phyloP scores from a whole-genome alignment of 2,113 vertebrate species.

The Nannobrachium achirus region DNA sequence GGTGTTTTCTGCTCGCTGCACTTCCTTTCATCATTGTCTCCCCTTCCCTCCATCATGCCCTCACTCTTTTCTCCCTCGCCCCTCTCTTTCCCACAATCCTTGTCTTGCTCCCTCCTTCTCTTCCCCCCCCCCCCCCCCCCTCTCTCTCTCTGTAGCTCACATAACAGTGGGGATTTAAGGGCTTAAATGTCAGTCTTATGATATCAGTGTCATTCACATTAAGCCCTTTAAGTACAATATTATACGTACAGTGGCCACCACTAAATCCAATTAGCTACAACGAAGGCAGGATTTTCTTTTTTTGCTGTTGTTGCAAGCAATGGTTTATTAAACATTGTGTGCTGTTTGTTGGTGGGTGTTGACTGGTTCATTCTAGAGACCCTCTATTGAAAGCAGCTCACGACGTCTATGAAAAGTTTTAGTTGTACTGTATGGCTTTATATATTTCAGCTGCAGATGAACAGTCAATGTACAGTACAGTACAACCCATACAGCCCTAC shows the following conservation, averaged over 20 bases:
- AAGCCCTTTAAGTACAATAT: conserved; percentile 75
- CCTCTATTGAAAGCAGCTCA: conserved; percentile 36
- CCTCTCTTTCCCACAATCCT: background rate
- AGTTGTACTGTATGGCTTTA: too few relatives aligned
- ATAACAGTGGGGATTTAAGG: conserved; percentile 71
- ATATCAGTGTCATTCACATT: conserved; percentile 79
- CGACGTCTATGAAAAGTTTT: too few relatives aligned
- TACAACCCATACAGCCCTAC: too few relatives aligned
- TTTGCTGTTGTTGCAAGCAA: too few relatives aligned
- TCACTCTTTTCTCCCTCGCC: conserved; percentile 39
- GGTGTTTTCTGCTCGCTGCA: too few relatives aligned
- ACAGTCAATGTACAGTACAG: too few relatives aligned
- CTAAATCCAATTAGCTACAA: conserved; percentile 79
- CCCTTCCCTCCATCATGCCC: conserved; percentile 16
- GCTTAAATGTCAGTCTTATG: conserved; percentile 80
- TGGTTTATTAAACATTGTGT: too few relatives aligned
- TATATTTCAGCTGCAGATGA: too few relatives aligned
- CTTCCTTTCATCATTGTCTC: conserved; percentile 21
- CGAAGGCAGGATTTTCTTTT: conserved; percentile 48
- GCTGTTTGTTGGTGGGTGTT: too few relatives aligned
- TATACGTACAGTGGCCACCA: conserved; percentile 71
- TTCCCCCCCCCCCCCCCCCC: background rate
- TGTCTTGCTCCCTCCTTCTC: conserved; percentile 19
- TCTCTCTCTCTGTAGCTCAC: conserved; percentile 52
- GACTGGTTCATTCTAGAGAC: conserved; percentile 36